Percentiles rank a stretch among this genome's conserved stretches.
phyloP scores from a whole-genome alignment of 2,113 vertebrate species.

The Amia ocellicauda region DNA sequence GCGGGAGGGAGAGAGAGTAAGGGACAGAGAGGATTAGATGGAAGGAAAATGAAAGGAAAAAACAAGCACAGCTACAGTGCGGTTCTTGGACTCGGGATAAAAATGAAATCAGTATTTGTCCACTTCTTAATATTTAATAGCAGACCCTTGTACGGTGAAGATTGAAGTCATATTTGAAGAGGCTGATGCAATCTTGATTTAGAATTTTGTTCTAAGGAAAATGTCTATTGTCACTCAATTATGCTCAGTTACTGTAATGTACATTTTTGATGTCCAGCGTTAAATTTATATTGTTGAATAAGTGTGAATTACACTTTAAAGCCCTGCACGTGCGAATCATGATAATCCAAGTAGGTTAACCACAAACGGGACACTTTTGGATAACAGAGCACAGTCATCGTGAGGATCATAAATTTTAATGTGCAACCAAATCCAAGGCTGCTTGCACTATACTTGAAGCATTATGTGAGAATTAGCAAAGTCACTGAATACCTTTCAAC shows the following conservation, averaged over 20 bases:
- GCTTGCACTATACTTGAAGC: constrained; percentile 23
- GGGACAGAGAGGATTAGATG: background rate
- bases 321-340: too few relatives aligned
- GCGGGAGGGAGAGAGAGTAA: constrained; percentile 7
- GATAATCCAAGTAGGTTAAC: too few relatives aligned
- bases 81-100: constrained; percentile 39
- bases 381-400: background rate
- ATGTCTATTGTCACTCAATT: too few relatives aligned
- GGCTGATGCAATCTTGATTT: too few relatives aligned
- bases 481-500: constrained; percentile 33
- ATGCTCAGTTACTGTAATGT: too few relatives aligned
- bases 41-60: constrained; percentile 3
- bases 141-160: background rate
- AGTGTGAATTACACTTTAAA: too few relatives aligned
- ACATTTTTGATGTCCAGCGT: too few relatives aligned
- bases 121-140: constrained; percentile 35
- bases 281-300: too few relatives aligned
- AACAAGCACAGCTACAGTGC: constrained; percentile 36
- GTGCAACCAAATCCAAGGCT: constrained; percentile 5
- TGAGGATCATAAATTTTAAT: constrained; percentile 52
- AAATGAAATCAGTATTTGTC: constrained; percentile 51
- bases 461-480: constrained; percentile 39
- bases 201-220: too few relatives aligned
- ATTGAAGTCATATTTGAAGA: too few relatives aligned
- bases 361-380: too few relatives aligned